Evolutionary conservation across 2,797 vertebrate genomes (phyloP), one percentile per base, ranked within the genome.

Genomic region (Psittacula echo): DNA sequence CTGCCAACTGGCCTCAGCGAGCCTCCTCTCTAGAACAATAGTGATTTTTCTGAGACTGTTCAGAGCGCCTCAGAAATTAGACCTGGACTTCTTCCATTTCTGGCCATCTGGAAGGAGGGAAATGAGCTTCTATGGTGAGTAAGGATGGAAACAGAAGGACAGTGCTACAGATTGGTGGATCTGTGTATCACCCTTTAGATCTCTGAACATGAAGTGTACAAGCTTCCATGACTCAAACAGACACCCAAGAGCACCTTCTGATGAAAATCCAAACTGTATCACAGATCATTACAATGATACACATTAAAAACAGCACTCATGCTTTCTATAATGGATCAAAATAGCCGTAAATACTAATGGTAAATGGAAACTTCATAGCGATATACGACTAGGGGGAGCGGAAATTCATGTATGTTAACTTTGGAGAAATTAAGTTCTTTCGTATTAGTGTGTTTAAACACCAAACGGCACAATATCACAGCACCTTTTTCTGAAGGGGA

Each of bases 1-100:
- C 84, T 95, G 96, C 95, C 96, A 97, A 90, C 68, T 96, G 96
- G 94, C 91, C 72, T 92, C 7, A 3, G 29, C 77, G 39, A 95
- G 95, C 71, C 78, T 94, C 53, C 75, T 77, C 86, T 90, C 72
- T 9, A 95, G 90, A 97, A 97, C 95, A 96, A 97, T 94, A 94
- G 86, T 47, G 93, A 94, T 94, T 96, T 96, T 96, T 96, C 95
- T 92, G 92, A 93, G 93, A 62, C 86, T 79, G 80, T 93, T 95
- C 74, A 68, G 93, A 93, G 81, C 14, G 90, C 78, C 93, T 97
- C 83, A 95, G 88, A 97, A 96, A 97, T 94, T 74, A 95, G 88
- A 95, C 91, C 88, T 97, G 96, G 96, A 94, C 76, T 92, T 90
- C 86, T 92, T 97, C 96, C 96, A 96, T 94, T 92, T 95, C 84